phyloP scores from a whole-genome alignment of 2,888 invertebrate species.

The Acronicta alni region DNA sequence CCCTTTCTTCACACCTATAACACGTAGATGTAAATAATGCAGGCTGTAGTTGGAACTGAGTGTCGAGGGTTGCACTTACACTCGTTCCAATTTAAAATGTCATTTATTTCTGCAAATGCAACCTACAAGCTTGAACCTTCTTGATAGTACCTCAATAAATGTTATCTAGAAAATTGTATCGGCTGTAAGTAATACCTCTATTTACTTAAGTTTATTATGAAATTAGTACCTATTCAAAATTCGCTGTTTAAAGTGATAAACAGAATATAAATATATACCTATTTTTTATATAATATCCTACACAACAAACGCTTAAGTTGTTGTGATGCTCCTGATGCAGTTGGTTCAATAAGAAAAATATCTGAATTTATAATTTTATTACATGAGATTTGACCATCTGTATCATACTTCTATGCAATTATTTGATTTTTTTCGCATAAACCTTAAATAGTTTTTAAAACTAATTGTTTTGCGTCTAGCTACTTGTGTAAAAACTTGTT shows the following conservation, averaged over 20 bases:
- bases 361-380: conserved; percentile 14
- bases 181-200: no score
- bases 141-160: conserved; percentile 35
- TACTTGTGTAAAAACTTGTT: background rate
- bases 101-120: conserved; percentile 74
- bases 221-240: no score
- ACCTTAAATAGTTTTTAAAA: conserved; percentile 44
- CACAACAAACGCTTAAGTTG: no score
- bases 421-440: conserved; percentile 47
- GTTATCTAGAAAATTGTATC: no score
- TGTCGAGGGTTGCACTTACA: conserved; percentile 60
- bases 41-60: conserved; percentile 56
- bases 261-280: no score
- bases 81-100: conserved; percentile 76
- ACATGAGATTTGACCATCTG: conserved; percentile 34
- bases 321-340: no score
- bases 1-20: conserved; percentile 38
- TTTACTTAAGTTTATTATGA: no score
- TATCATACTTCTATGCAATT: conserved; percentile 41
- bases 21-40: conserved; percentile 59
- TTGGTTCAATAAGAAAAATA: no score
- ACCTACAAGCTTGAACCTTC: conserved; percentile 36
- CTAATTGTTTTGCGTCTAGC: conserved; percentile 22
- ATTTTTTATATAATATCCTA: no score
- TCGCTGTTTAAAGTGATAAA: no score